Evolutionary conservation across 2,797 vertebrate genomes (phyloP), one percentile per base, ranked within the genome.

Genomic region (Silurus lanzhouensis): DNA sequence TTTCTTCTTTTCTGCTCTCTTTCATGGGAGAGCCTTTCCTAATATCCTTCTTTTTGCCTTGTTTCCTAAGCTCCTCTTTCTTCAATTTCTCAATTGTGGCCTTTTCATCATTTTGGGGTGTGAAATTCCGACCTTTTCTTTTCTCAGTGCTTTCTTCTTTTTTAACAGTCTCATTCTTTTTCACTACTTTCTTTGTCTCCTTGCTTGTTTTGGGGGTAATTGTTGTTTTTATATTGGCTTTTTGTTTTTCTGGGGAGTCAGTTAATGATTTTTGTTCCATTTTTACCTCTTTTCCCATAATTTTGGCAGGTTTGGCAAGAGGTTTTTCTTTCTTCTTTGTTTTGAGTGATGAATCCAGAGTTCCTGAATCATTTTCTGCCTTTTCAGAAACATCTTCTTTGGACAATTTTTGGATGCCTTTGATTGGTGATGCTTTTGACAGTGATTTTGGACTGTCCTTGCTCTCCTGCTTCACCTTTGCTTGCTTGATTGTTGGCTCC

Each of bases 321-420:
- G 90, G 86, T 88, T 97, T 99, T 90, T 98, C 97, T 94, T 97
- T 99, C 91, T 95, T 97, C 91, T 99, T 97, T 52, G 88, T 9
- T 86, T 97, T 98, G 84, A 93, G 95, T 55, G 84, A 82, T 90
- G 96, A 97, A 91, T 99, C 97, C 3, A 92, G 91, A 1, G 91
- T 84, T 99, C 15, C 57, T 38, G 38, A 38, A 58, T 19, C 1
- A 58, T 38, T 38, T 38, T 38, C 38, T 38, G 4, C 38, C 38
- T 38, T 38, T 38, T 14, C 5, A 58, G 57, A 58, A 58, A 58
- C 57, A 58, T 55, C 55, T 12, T 58, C 57, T 58, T 58, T 58
- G 57, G 57, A 58, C 4, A 17, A 58, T 17, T 58, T 58, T 17
- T 19, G 17, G 57, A 19, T 58, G 57, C 17, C 57, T 58, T 58